A percentile compares a stretch with the other conserved stretches of the same genome.
phyloP scores from a whole-genome alignment of 1,140 invertebrate genomes.

The Laupala kohalensis region DNA sequence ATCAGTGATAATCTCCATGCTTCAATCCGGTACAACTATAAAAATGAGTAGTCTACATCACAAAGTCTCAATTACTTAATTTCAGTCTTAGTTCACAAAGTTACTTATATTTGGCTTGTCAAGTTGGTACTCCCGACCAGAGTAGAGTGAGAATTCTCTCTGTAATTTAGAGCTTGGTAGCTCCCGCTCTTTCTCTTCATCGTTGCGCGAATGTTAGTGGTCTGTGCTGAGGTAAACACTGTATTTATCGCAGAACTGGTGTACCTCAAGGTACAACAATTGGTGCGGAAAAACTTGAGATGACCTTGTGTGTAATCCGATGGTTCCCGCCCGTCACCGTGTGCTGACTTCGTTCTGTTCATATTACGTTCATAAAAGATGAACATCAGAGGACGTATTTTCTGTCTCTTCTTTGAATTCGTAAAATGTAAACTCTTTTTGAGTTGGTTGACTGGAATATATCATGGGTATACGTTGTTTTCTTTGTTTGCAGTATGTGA shows the following conservation, averaged over 20 bases:
- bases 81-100: neutral
- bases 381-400: too few species aligned
- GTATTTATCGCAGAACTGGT: neutral
- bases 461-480: too few species aligned
- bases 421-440: too few species aligned
- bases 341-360: neutral
- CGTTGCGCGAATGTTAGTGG: neutral
- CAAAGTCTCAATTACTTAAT: too few species aligned
- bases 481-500: too few species aligned
- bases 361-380: too few species aligned
- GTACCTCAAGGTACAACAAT: neutral
- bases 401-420: too few species aligned
- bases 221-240: neutral
- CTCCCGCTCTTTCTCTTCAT: neutral
- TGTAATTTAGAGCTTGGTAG: neutral
- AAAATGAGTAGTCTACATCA: too few species aligned
- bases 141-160: neutral
- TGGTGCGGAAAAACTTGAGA: neutral
- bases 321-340: neutral
- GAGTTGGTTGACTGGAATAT: too few species aligned
- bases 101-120: neutral
- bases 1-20: too few species aligned
- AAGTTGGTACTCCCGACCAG: neutral
- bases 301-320: neutral
- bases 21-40: too few species aligned